Base-by-base conservation (phyloP, 1,140 invertebrate species). In the Dryas iulia region DNA sequence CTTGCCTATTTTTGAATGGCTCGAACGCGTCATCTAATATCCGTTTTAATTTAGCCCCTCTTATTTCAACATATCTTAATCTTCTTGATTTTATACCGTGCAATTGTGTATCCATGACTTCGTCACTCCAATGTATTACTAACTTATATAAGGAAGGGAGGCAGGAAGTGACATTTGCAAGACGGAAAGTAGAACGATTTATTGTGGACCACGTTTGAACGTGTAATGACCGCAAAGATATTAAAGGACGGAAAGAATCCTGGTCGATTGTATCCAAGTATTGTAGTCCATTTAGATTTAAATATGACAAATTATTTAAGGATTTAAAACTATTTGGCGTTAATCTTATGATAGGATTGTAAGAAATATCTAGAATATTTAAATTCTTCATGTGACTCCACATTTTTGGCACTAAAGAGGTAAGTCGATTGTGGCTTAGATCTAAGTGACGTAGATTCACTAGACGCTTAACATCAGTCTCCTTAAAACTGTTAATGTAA, bases 51-150 rank as follows among this genome's bases (percentile, higher is more conserved):
- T 94, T 94, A 39, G 82, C 83, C 11, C 97, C 97, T 53, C 95
- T 96, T 59, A 98, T 95, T 77, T 96, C 96, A 24, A 98, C 84
- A 70, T 96, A 95, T 62, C 95, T 94, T 12, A 98, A 92, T 79
- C 97, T 97, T 5, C 95, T 96, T 1, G 94, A 93, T 63, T 96
- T 94, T 59, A 95, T 93, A 61, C 89, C 87, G 30, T 93, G 86
- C 57, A 97, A 89, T 77, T 97, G 96, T 69, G 94, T 94, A 12
- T 95, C 94, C 60, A 97, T 93, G 8, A 92, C 83, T 5, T 94
- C 90, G 75, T 97, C 96, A 56, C 94, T 94, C 74, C 97, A 94
- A 76, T 96, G 94, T 52, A 96, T 94, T 33, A 94, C 93, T 18
- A 96, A 89, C 58, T 94, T 94, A 61, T 94, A 93, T 25, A 97